Conservation (phyloP, 2,797 vertebrate species). For the Kryptopterus vitreolus region DNA sequence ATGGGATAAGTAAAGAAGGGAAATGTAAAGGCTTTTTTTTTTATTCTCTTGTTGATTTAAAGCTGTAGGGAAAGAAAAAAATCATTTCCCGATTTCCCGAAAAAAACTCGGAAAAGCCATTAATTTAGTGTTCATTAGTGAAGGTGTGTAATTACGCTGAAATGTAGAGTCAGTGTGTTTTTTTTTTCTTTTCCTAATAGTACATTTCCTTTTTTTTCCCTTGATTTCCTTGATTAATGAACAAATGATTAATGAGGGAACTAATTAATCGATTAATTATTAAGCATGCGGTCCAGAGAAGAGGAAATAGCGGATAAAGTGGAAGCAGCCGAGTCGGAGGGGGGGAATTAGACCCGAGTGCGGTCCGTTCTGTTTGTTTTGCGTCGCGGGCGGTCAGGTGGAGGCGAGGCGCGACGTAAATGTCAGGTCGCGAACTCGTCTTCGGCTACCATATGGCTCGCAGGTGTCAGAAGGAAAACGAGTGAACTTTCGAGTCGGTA, state of each 20-base stretch:
- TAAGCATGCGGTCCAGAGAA: constrained; percentile 76
- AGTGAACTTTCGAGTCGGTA: background rate
- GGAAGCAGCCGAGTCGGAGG: background rate
- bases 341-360: background rate
- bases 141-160: constrained; percentile 79
- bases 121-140: constrained; percentile 80
- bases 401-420: constrained; percentile 4
- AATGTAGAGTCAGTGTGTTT: constrained; percentile 79
- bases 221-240: constrained; percentile 82
- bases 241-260: constrained; percentile 82
- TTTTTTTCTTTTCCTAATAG: constrained; percentile 72
- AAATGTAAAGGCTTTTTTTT: constrained; percentile 25
- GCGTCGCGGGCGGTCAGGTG: constrained; percentile 1
- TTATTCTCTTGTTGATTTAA: constrained; percentile 53
- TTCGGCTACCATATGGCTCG: constrained; percentile 1
- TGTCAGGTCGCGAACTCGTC: constrained; percentile 13
- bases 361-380: background rate
- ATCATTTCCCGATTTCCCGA: constrained; percentile 28
- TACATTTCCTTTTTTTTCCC: constrained; percentile 74
- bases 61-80: constrained; percentile 26
- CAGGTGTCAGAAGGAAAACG: constrained; percentile 3
- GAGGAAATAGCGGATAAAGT: constrained; percentile 62
- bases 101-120: constrained; percentile 78
- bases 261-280: constrained; percentile 86
- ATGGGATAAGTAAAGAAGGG: constrained; percentile 28